Evolutionary conservation across 2,113 vertebrate species (phyloP).

Genomic region (Myiozetetes cayanensis): DNA sequence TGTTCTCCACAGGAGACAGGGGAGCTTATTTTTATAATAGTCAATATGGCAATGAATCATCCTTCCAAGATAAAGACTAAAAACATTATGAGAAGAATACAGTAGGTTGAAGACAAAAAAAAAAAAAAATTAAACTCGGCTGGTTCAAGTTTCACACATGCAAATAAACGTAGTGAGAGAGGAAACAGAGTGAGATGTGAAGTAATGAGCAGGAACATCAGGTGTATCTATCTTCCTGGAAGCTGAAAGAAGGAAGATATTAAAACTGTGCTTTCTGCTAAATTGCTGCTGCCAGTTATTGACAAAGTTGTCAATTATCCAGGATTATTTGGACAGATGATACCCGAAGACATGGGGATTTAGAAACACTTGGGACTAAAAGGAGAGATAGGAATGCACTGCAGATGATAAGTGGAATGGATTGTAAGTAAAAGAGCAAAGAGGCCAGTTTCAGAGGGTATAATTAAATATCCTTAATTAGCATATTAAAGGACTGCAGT

Average conservation of each 20-base stretch:
- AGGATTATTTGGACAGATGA: conserved; percentile 45
- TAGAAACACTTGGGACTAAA: conserved; percentile 1
- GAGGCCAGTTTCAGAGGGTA: background rate
- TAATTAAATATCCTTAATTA: conserved; percentile 43
- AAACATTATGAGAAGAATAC: background rate
- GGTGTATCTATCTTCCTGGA: conserved; percentile 17
- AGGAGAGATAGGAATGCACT: background rate
- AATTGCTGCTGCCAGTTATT: conserved; percentile 46
- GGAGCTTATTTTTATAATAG: background rate
- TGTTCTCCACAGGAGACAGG: background rate
- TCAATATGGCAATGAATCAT: background rate
- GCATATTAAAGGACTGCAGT: background rate
- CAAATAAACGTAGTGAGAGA: background rate
- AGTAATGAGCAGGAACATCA: background rate
- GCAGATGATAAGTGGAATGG: conserved; percentile 4
- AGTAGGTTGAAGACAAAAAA: background rate
- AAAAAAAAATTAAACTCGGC: background rate
- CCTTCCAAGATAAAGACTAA: background rate
- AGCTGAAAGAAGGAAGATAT: conserved; percentile 27
- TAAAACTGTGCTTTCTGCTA: conserved; percentile 36
- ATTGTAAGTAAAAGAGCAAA: conserved; percentile 7
- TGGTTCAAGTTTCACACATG: background rate
- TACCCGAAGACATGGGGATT: conserved; percentile 2
- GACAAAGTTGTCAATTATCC: conserved; percentile 52
- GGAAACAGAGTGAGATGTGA: background rate